Percentiles rank a stretch among this genome's conserved stretches.
Conservation (phyloP, 1,140 invertebrate genomes). For the Drosophila suzukii region DNA sequence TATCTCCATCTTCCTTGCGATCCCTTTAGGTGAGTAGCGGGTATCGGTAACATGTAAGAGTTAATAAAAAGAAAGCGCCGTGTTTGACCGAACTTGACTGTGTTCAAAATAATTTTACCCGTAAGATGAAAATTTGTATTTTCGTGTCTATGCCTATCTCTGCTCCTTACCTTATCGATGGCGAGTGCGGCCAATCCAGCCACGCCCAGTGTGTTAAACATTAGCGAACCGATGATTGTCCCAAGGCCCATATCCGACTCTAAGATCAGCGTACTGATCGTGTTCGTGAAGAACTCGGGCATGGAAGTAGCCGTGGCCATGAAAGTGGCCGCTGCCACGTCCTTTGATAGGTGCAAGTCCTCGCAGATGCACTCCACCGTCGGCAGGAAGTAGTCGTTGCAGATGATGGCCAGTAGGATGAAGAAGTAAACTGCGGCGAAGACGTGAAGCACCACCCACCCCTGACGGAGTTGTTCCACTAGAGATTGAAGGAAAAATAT, state of each 20-base stretch:
- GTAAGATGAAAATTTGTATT: no score
- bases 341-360: conserved; percentile 89
- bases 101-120: no score
- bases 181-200: conserved; percentile 92
- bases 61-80: no score
- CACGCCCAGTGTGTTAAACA: conserved; percentile 95
- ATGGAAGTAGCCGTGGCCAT: conserved; percentile 96
- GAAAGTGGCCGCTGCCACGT: conserved; percentile 96
- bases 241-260: conserved; percentile 91
- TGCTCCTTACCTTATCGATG: conserved; percentile 87
- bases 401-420: conserved; percentile 91
- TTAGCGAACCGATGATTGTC: conserved; percentile 94
- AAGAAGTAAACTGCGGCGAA: conserved; percentile 92
- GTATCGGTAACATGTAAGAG: no score
- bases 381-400: conserved; percentile 94
- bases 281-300: conserved; percentile 95
- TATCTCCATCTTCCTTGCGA: no score
- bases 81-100: no score
- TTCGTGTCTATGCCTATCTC: no score
- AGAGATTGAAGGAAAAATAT: conserved; percentile 22
- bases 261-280: conserved; percentile 92
- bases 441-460: conserved; percentile 90
- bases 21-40: no score
- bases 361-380: conserved; percentile 92
- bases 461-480: conserved; percentile 87